These are phyloP conservation scores for Sicus ferrugineus DNA, from an alignment of 2,888 invertebrate species.

Conservation along the genomic window DNA sequence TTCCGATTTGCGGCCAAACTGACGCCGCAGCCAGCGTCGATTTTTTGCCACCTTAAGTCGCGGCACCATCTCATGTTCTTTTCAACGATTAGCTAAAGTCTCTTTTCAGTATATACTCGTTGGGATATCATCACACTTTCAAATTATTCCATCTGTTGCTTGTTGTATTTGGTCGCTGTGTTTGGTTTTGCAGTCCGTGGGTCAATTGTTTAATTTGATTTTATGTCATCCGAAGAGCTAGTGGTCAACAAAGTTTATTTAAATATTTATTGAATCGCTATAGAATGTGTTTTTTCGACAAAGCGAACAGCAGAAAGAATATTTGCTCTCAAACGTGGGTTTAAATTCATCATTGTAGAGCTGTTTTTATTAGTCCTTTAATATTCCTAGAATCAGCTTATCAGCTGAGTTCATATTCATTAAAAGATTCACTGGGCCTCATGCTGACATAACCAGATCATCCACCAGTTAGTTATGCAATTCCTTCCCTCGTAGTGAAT, in stretches of 20 bases:
- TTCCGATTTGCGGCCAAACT: too few species aligned
- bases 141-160: too few species aligned
- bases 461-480: constrained; percentile 1
- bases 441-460: too few species aligned
- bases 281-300: not conserved
- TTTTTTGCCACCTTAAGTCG: too few species aligned
- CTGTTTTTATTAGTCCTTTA: not conserved
- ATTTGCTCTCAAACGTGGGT: not conserved
- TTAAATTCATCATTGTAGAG: not conserved
- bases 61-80: too few species aligned
- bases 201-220: not conserved
- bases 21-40: too few species aligned
- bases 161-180: too few species aligned
- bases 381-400: constrained; percentile 10
- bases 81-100: too few species aligned
- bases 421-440: too few species aligned
- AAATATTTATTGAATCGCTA: not conserved
- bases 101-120: too few species aligned
- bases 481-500: not conserved
- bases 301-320: not conserved
- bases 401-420: not conserved
- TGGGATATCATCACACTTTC: too few species aligned
- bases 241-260: not conserved
- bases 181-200: too few species aligned
- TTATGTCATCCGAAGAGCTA: not conserved